A percentile compares a stretch with the other conserved stretches of the same genome.
Conservation (phyloP, 2,797 vertebrate genomes). For the Clamator glandarius region DNA sequence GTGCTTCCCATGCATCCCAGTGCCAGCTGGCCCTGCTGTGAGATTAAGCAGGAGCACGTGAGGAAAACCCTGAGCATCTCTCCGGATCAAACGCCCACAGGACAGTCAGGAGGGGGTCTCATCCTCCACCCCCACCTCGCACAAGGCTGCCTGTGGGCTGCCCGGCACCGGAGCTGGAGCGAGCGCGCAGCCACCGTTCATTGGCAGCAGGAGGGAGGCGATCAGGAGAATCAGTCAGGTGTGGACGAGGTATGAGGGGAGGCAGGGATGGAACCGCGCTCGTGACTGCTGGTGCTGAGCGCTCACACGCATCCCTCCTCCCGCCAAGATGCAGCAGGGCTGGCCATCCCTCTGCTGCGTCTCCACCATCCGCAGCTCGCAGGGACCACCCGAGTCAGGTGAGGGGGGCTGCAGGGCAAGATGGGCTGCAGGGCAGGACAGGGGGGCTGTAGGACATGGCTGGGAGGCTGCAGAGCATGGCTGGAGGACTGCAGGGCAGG, state of each 20-base stretch:
- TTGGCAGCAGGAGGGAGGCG: background rate
- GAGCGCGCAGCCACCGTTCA: background rate
- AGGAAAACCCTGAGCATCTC: background rate
- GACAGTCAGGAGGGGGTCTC: background rate
- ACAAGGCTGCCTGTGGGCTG: background rate
- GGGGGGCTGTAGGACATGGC: background rate
- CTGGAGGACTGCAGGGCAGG: background rate
- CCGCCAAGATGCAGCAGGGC: slow-evolving; percentile 27
- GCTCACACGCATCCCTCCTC: slow-evolving; percentile 23
- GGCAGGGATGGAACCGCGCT: slow-evolving; percentile 28
- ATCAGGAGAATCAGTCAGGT: slow-evolving; percentile 35
- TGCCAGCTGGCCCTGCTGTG: slow-evolving; percentile 9
- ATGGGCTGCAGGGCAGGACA: too few species aligned
- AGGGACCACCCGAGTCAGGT: slow-evolving; percentile 47
- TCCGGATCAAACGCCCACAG: slow-evolving; percentile 22
- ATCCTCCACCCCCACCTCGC: background rate
- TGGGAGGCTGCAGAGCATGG: background rate
- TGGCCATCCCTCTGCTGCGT: slow-evolving; percentile 57
- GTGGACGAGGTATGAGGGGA: slow-evolving; percentile 44
- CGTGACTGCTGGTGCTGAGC: slow-evolving; percentile 24
- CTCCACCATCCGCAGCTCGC: slow-evolving; percentile 45
- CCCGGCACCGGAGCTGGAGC: background rate
- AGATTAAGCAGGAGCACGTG: slow-evolving; percentile 1
- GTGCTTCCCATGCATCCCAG: background rate
- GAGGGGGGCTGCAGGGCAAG: background rate